Conservation (phyloP, 1,140 invertebrate species). For the Apis cerana region DNA sequence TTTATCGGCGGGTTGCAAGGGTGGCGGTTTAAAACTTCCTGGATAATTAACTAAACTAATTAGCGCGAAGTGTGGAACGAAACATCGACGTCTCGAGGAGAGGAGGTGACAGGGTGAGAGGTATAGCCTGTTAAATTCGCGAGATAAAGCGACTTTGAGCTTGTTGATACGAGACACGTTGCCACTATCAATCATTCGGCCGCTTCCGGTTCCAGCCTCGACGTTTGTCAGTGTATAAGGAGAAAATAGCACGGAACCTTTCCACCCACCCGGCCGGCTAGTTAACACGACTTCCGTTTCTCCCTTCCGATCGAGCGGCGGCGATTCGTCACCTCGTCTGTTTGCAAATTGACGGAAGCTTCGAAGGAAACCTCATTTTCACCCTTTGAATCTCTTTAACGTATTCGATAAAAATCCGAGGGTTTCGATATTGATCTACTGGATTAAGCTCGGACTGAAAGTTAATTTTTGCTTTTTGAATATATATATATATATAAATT, state of each 20-base stretch:
- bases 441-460: too few relatives aligned
- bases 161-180: conserved; percentile 34
- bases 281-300: conserved; percentile 1
- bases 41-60: conserved; percentile 73
- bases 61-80: conserved; percentile 41
- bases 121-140: conserved; percentile 63
- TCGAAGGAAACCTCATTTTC: background rate
- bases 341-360: background rate
- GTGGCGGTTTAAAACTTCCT: conserved; percentile 55
- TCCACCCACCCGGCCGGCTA: background rate
- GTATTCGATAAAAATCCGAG: background rate
- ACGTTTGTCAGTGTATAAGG: background rate
- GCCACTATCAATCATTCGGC: conserved; percentile 64
- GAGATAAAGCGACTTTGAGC: conserved; percentile 67
- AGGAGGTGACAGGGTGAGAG: conserved; percentile 31
- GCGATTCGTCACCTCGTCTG: background rate
- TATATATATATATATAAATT: too few relatives aligned
- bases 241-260: background rate
- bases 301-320: background rate
- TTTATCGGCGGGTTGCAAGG: conserved; percentile 25
- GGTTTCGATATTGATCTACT: too few relatives aligned
- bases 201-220: background rate
- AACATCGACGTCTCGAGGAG: conserved; percentile 58
- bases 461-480: too few relatives aligned
- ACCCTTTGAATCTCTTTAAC: too few relatives aligned